These are phyloP conservation scores for Rhinoptilus africanus DNA, from an alignment of 2,113 vertebrate species.

Conservation along the genomic window DNA sequence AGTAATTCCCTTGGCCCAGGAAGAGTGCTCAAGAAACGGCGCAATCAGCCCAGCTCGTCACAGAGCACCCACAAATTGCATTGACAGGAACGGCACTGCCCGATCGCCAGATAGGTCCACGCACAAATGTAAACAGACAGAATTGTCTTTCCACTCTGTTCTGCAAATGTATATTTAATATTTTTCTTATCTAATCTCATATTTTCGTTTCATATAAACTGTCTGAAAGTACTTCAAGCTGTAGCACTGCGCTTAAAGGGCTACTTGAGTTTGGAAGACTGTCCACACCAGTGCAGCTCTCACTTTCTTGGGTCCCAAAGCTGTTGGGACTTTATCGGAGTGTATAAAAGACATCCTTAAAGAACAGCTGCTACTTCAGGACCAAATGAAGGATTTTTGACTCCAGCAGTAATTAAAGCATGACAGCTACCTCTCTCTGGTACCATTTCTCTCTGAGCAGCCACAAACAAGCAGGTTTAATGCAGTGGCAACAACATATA, in stretches of 20 bases:
- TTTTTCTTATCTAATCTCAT: not conserved
- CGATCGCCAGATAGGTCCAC: not conserved
- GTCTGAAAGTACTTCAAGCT: conserved; percentile 28
- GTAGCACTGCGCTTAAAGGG: not conserved
- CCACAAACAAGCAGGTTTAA: not conserved
- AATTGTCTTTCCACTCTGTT: not conserved
- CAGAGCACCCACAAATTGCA: not conserved
- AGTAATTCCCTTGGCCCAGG: not conserved
- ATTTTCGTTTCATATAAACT: conserved; percentile 25
- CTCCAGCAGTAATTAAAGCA: not conserved
- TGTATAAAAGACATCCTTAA: not conserved
- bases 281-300: fast-evolving
- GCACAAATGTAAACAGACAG: not conserved
- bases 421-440: not conserved
- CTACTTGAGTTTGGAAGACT: not conserved
- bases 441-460: not conserved
- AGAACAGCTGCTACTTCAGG: not conserved
- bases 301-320: not conserved
- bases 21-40: not conserved
- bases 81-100: fast-evolving
- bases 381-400: not conserved
- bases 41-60: fast-evolving
- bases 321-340: not conserved
- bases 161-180: not conserved
- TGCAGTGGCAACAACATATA: not conserved